Evolutionary conservation across 1,140 invertebrate species (phyloP).

Genomic region (Apis cerana): DNA sequence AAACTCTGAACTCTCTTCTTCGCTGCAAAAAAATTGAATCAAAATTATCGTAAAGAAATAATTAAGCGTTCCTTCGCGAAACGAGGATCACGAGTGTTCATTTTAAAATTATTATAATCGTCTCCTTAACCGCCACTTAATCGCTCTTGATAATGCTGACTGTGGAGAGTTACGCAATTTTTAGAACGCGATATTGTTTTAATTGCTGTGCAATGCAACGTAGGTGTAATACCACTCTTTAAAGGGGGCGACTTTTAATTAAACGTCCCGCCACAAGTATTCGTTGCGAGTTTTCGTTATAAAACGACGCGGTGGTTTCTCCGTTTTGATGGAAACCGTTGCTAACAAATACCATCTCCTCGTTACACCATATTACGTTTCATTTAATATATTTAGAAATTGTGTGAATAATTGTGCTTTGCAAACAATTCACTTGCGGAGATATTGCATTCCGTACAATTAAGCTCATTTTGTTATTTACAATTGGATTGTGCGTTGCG

Average conservation of each 20-base stretch:
- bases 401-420: background rate
- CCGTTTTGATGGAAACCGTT: background rate
- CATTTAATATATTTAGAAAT: background rate
- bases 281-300: background rate
- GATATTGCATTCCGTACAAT: background rate
- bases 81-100: background rate
- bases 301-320: background rate
- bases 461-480: background rate
- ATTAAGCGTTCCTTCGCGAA: background rate
- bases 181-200: conserved; percentile 2
- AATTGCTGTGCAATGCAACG: conserved; percentile 9
- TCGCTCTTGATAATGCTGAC: background rate
- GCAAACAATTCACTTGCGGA: background rate
- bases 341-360: background rate
- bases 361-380: background rate
- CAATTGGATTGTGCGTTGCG: background rate
- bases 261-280: background rate
- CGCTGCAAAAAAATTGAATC: too few relatives aligned
- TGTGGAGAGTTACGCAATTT: background rate
- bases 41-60: too few relatives aligned
- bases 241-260: conserved; percentile 22
- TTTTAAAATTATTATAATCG: background rate
- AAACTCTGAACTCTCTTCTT: too few relatives aligned
- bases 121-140: conserved; percentile 1
- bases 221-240: background rate